Base-by-base conservation (phyloP, 2,888 invertebrate genomes). In the Artemia sp. region DNA sequence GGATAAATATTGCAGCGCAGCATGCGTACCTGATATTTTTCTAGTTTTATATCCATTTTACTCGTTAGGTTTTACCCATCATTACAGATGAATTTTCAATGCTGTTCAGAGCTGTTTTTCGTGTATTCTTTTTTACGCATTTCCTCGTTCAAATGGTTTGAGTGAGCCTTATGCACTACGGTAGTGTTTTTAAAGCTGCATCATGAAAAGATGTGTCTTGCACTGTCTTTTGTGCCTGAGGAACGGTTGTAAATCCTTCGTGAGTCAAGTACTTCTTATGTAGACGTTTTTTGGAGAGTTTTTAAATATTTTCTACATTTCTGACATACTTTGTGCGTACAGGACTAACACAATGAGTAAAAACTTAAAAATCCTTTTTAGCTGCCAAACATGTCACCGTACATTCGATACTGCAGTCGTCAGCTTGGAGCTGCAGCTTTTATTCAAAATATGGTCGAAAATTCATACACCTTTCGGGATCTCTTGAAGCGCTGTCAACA, bases 331-430 rank as follows among this genome's bases (percentile, higher is more conserved):
- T n/a, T 72, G 72, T 68, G 69, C 72, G 12, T 72, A 74, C 71
- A 72, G 72, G 67, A 68, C 67, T 52, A 38, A 52, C 10, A 58
- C 12, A 70, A 53, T 51, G 38, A 14, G 12, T 64, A 64, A 38
- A 58, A n/a, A 50, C 70, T 72, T 51, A 38, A 38, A 38, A 38
- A 38, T 38, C 38, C 69, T 70, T 80, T 81, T 71, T 77, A 87
- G 86, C 80, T 88, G 72, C 86, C 85, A 24, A 81, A 83, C 74
- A 84, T 88, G 85, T 84, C 83, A 10, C 84, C 85, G 1, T 88
- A 88, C 76, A 84, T 87, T 72, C 80, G 85, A 73, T 88, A 87
- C 78, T 88, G 88, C 76, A 85, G 86, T 74, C 85, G 85, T 75
- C 88, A 88, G 76, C 80, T 88, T 73, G 84, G 84, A 70, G 86